Conservation (phyloP, 2,888 invertebrate genomes). For the Eumerus sabulonum region DNA sequence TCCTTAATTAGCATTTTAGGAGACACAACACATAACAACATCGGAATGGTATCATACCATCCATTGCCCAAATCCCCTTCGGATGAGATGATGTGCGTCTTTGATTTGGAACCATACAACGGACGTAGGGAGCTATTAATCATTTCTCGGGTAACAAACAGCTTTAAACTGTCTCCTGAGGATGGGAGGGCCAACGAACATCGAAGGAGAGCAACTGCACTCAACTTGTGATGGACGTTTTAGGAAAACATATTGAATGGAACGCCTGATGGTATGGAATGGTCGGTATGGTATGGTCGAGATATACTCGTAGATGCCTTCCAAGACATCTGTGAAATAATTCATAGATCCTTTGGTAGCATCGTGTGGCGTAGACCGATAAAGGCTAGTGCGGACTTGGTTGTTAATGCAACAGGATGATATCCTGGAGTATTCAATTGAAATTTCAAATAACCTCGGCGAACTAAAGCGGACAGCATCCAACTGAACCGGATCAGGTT, state of each 20-base stretch:
- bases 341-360: conserved; percentile 64
- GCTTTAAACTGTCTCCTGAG: conserved; percentile 65
- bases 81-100: conserved; percentile 31
- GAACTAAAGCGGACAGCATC: too few relatives aligned
- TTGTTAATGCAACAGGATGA: conserved; percentile 61
- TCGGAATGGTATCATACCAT: conserved; percentile 7
- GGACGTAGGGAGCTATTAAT: conserved; percentile 56
- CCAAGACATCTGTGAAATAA: conserved; percentile 59
- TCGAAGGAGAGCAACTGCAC: background rate
- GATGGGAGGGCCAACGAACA: background rate
- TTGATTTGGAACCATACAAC: conserved; percentile 59
- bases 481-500: background rate
- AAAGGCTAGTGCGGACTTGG: conserved; percentile 14
- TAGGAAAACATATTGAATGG: conserved; percentile 54
- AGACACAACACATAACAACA: conserved; percentile 56
- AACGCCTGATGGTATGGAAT: conserved; percentile 13
- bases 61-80: background rate
- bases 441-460: conserved; percentile 38
- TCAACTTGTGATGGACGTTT: conserved; percentile 46
- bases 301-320: conserved; percentile 31
- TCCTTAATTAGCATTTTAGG: conserved; percentile 68
- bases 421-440: conserved; percentile 54
- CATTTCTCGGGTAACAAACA: conserved; percentile 64
- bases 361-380: conserved; percentile 35
- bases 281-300: background rate